Evolutionary conservation across 1,140 invertebrate genomes (phyloP).

Genomic region (Trichogramma pretiosum): DNA sequence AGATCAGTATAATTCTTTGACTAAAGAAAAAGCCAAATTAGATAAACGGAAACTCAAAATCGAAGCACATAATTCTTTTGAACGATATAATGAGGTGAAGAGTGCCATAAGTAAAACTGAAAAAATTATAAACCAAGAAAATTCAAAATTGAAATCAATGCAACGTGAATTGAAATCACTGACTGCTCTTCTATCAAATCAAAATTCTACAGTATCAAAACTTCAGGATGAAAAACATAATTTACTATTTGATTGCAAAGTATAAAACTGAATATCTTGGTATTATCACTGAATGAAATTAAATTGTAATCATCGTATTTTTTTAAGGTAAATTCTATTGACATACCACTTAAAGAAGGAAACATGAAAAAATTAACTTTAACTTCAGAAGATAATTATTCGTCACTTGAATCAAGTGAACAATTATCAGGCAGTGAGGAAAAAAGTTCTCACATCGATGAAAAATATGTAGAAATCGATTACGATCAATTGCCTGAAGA

Average conservation of each 20-base stretch:
- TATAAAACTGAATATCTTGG: neutral
- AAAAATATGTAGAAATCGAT: slow-evolving; percentile 76
- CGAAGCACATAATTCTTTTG: no score
- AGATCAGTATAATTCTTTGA: neutral
- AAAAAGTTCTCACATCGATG: slow-evolving; percentile 72
- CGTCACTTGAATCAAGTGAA: neutral
- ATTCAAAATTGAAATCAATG: neutral
- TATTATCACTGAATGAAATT: neutral
- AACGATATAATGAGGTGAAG: slow-evolving; percentile 76
- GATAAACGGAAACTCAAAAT: no score
- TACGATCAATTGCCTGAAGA: slow-evolving; percentile 49
- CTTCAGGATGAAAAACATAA: slow-evolving; percentile 4
- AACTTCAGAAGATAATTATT: no score
- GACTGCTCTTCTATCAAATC: neutral
- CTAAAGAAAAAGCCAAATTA: neutral
- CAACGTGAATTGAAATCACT: neutral
- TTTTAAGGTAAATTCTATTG: slow-evolving; percentile 7
- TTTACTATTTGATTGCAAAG: slow-evolving; percentile 27
- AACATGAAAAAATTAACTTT: neutral
- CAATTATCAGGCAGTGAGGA: slow-evolving; percentile 55
- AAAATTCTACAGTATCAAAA: neutral
- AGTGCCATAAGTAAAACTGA: slow-evolving; percentile 69
- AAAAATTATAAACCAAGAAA: slow-evolving; percentile 41
- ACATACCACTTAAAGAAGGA: neutral
- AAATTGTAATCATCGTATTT: neutral